Base-by-base conservation (phyloP, 2,888 invertebrate genomes). In the Marasmarcha lunaedactyla region DNA sequence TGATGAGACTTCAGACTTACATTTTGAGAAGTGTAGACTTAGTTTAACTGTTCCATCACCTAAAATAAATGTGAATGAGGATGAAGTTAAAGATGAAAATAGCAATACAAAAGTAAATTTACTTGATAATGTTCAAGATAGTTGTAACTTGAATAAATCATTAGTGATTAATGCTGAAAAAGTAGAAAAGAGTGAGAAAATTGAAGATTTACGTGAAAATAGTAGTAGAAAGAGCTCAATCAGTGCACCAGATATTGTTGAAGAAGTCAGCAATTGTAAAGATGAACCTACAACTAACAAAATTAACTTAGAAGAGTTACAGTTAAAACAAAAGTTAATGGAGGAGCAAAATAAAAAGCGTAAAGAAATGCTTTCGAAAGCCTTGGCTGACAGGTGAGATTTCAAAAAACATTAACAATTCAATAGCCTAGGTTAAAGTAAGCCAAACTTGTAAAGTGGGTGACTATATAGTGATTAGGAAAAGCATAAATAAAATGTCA, bases 271-370 rank as follows among this genome's bases (percentile, higher is more conserved):
- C 38, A 71, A 71, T 46, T 72, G 76, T 46, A 61, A 68, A 4
- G 79, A 71, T 59, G 77, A 74, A 11, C 20, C 68, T 30, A 64
- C 52, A 4, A 60, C 60, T 30, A 87, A 87, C 54, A 83, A 74
- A 43, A 71, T 79, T 0, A 87, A 89, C 45, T 58, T 89, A 11
- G 88, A 89, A 46, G 88, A 89, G 48, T 87, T 92, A 53, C 90
- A 91, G 63, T 59, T 86, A 10, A 86, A 89, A 46, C 91, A 92
- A 54, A 91, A 88, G 64, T 57, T 89, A 47, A 91, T 93, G 62
- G 90, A 93, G 59, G 93, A 92, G 63, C 91, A 92, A 57, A 93
- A 93, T 71, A 88, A 89, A 50, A 89, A 88, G 50, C 87, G 91
- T 47, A 91, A 90, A 64, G 89, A 90, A 57, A 79, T 92, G 66